Evolutionary conservation across 2,113 vertebrate genomes (phyloP).

Genomic region (Todiramphus chloris): DNA sequence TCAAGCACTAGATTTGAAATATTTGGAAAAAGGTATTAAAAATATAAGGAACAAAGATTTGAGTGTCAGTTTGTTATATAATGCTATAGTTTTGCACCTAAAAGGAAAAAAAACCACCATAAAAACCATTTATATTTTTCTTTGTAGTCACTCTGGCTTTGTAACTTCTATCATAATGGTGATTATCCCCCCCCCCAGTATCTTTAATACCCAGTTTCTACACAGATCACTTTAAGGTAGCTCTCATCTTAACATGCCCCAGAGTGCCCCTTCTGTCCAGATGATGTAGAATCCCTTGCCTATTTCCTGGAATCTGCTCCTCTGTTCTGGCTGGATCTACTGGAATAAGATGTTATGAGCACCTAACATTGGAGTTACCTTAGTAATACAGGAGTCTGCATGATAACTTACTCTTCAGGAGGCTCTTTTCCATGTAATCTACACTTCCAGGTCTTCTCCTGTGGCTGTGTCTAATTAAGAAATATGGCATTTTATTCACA

Average conservation of each 20-base stretch:
- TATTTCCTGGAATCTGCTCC: not conserved
- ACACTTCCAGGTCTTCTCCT: not conserved
- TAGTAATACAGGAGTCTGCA: not conserved
- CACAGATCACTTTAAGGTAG: not conserved
- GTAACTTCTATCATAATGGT: not conserved
- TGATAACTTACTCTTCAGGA: not conserved
- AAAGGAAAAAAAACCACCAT: not conserved
- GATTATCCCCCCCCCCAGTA: too few relatives aligned
- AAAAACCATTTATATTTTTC: not conserved
- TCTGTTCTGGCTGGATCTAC: not conserved
- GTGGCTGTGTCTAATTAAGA: not conserved
- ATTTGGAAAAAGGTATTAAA: not conserved
- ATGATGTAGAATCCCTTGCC: not conserved
- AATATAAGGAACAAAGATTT: not conserved
- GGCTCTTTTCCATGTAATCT: not conserved
- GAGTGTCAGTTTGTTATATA: not conserved
- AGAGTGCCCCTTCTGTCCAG: not conserved
- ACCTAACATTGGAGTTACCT: not conserved
- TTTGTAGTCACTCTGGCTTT: not conserved
- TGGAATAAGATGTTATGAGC: not conserved
- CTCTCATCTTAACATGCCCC: not conserved
- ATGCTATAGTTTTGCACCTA: not conserved
- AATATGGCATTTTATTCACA: not conserved
- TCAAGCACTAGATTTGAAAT: not conserved
- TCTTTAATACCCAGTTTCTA: not conserved